Evolutionary conservation across 2,113 vertebrate genomes (phyloP), one percentile per base, ranked within the genome.

Genomic region (Tympanuchus pallidicinctus): DNA sequence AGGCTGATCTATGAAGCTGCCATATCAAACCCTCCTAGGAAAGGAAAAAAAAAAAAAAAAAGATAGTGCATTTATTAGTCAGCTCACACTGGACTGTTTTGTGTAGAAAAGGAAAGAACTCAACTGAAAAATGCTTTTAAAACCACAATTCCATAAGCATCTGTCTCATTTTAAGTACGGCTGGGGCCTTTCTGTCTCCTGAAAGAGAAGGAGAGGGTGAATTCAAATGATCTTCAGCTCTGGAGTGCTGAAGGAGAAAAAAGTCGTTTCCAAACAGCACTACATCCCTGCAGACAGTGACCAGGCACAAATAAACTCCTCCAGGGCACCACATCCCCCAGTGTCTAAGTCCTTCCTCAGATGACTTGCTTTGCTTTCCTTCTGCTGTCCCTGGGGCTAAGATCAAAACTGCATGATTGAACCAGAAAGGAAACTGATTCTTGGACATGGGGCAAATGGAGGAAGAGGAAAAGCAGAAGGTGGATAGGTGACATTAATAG

Each of bases 121-220:
- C 88, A 95, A 92, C 95, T 96, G 95, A 97, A 94, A 97, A 97
- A 96, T 95, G 95, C 94, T 94, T 96, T 95, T 90, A 90, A 96
- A 95, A 88, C 90, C 90, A 83, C 94, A 93, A 86, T 95, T 95
- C 96, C 90, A 93, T 96, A 93, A 95, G 93, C 96, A 97, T 95
- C 89, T 96, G 94, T 97, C 96, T 95, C 94, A 95, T 96, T 96
- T 96, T 93, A 95, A 95, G 91, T 95, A 91, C 8, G 61, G 67
- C 88, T 94, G 93, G 79, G 95, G 94, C 96, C 96, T 86, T 94
- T 93, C 93, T 89, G 95, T 96, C 96, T 94, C 92, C 48, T 83
- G 61, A 78, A 96, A 96, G 73, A 81, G 57, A 90, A 90, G 89
- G 63, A 96, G 90, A 95, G 86, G 90, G 80, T 93, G 91, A 95